Conservation (phyloP, 1,140 invertebrate species). For the Tachypleus tridentatus region DNA sequence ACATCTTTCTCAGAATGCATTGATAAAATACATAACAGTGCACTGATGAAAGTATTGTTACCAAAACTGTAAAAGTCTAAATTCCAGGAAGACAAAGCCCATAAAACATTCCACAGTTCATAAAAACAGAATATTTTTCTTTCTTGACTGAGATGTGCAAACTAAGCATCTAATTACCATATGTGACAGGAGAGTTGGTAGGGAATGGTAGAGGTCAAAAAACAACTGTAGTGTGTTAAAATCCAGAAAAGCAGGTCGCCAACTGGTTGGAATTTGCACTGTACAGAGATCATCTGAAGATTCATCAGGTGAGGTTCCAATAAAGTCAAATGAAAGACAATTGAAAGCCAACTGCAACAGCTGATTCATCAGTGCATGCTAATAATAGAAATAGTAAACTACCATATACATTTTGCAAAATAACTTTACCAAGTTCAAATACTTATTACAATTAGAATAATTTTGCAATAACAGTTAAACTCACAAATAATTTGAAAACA, state of each 20-base stretch:
- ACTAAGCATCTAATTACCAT: slow-evolving; percentile 41
- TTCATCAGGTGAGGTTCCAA: slow-evolving; percentile 90
- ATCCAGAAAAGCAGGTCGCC: slow-evolving; percentile 82
- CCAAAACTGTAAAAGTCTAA: slow-evolving; percentile 1
- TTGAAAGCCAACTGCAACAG: slow-evolving; percentile 77
- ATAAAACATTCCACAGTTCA: too few relatives aligned
- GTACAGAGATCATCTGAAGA: slow-evolving; percentile 93
- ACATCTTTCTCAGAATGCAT: slow-evolving; percentile 1
- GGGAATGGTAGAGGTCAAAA: slow-evolving; percentile 83
- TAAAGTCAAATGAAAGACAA: slow-evolving; percentile 96
- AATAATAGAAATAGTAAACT: slow-evolving; percentile 30
- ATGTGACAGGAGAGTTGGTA: slow-evolving; percentile 72
- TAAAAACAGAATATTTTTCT: too few relatives aligned
- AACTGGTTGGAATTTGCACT: slow-evolving; percentile 92
- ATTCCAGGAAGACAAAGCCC: neutral
- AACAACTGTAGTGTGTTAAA: slow-evolving; percentile 81
- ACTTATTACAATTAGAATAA: too few relatives aligned
- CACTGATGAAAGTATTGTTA: slow-evolving; percentile 3
- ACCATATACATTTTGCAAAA: neutral
- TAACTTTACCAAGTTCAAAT: too few relatives aligned
- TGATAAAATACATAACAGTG: slow-evolving; percentile 1
- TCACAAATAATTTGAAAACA: too few relatives aligned
- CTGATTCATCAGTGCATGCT: slow-evolving; percentile 69
- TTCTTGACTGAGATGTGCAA: too few relatives aligned
- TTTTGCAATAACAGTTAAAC: too few relatives aligned